Conservation (phyloP, 1,140 invertebrate genomes). For the Euwallacea fornicatus region DNA sequence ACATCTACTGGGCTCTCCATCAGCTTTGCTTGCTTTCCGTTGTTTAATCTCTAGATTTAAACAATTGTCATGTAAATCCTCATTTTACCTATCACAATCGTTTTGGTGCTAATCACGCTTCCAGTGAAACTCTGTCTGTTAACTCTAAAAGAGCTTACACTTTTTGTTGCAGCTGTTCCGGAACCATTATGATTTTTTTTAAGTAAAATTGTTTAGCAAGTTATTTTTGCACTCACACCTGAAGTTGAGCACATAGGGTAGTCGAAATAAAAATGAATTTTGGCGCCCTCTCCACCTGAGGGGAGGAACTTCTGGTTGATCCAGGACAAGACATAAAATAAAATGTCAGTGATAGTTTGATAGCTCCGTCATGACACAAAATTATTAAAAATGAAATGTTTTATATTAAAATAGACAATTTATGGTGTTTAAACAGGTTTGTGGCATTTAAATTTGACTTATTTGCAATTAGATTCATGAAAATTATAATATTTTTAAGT, state of each 20-base stretch:
- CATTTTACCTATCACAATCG: background rate
- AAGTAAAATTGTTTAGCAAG: background rate
- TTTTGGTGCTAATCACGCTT: constrained; percentile 3
- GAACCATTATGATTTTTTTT: background rate
- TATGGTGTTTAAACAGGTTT: constrained; percentile 10
- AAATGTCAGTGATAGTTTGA: background rate
- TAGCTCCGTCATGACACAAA: constrained; percentile 11
- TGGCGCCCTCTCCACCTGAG: no score
- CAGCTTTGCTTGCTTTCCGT: background rate
- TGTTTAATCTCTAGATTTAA: background rate
- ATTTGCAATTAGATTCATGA: background rate
- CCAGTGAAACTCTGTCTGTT: constrained; percentile 13
- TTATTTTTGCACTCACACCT: no score
- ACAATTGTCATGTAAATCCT: background rate
- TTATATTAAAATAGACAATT: background rate
- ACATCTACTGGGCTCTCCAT: background rate
- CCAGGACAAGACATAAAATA: background rate
- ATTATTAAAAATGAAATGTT: background rate
- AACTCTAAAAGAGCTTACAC: background rate
- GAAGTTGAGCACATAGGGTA: no score
- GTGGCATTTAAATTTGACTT: background rate
- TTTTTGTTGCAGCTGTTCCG: background rate
- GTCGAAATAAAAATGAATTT: no score
- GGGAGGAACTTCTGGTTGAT: background rate
- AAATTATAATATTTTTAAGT: background rate